These are phyloP conservation scores for Sitta europaea DNA, from an alignment of 2,113 vertebrate species.

Conservation along the genomic window DNA sequence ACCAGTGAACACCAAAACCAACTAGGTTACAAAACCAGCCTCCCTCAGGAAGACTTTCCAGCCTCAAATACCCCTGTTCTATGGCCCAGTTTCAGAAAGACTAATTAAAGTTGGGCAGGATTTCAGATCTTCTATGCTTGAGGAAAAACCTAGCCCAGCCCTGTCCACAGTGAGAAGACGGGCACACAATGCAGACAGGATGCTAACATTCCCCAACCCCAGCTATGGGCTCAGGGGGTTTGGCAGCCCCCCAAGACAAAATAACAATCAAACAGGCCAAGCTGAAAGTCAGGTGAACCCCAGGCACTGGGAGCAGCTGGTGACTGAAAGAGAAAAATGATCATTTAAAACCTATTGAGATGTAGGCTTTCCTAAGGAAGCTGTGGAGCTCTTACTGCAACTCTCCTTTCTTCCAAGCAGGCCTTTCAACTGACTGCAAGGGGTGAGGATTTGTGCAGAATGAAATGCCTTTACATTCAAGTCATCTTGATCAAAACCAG, in stretches of 20 bases:
- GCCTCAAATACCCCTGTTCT: neutral
- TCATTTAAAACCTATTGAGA: neutral
- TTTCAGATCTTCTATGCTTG: neutral
- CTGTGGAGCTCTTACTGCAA: accelerated
- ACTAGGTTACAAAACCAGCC: neutral
- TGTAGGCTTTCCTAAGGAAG: neutral
- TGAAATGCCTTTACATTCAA: neutral
- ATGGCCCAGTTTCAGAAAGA: neutral
- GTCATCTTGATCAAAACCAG: neutral
- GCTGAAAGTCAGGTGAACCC: neutral
- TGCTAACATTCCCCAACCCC: neutral
- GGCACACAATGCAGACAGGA: neutral
- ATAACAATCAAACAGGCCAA: neutral
- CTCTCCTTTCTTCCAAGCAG: neutral
- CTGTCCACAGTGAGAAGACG: accelerated
- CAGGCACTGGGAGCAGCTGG: neutral
- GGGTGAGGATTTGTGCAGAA: neutral
- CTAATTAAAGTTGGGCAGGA: neutral
- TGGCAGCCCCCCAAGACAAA: neutral
- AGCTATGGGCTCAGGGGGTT: neutral
- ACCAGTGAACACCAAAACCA: neutral
- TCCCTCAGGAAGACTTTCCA: neutral
- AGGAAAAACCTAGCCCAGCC: neutral
- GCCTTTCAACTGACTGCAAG: neutral
- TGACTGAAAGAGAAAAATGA: neutral